Evolutionary conservation across 30 jellyfish, hydroid and myxozoan genomes (phyloP), one percentile per base, ranked within the genome.

Genomic region (Aurelia aurita complex sp. Pacific): DNA sequence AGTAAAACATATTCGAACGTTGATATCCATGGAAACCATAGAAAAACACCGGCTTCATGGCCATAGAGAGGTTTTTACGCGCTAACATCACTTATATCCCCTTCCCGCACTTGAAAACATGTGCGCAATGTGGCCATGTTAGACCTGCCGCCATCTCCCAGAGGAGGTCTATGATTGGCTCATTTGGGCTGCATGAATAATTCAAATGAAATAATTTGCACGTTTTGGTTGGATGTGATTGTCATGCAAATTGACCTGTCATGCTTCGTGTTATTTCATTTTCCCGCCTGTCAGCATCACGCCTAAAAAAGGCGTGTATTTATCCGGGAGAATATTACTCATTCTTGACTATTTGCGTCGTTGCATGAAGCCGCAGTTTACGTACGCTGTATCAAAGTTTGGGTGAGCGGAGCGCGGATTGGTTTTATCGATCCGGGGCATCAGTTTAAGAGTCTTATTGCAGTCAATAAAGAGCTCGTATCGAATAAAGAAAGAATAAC

Each of bases 241-340:
- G 97, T 89, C 81, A 89, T 89, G 97, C 89, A 79, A 89, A 89
- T 89, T 71, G 67, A 81, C 92, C 94, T 82, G 97, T 89, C 97
- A 89, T 74, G 86, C 82, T 79, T 81, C 97, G 94, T 89, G 94
- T 82, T 89, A 89, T 78, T 59, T 82, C 97, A 89, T 89, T 89
- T 79, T 84, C 93, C 91, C 89, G 93, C 88, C 87, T 81, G 91
- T 79, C 97, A 89, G 92, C 85, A 87, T 89, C 97, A 89, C 94
- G 97, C 97, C 97, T 89, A 78, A 72, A 78, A 84, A 78, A 81
- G 97, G 97, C 94, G 97, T 82, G 97, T 82, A 82, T 89, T 81
- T 89, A 79, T 73, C 90, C 90, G 88, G 64, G 89, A 54, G 94
- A 82, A 71, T 81, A 89, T 89, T 81, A 89, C 89, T 89, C 97